These are phyloP conservation scores for Athene noctua DNA, from an alignment of 2,113 vertebrate genomes.

Conservation along the genomic window DNA sequence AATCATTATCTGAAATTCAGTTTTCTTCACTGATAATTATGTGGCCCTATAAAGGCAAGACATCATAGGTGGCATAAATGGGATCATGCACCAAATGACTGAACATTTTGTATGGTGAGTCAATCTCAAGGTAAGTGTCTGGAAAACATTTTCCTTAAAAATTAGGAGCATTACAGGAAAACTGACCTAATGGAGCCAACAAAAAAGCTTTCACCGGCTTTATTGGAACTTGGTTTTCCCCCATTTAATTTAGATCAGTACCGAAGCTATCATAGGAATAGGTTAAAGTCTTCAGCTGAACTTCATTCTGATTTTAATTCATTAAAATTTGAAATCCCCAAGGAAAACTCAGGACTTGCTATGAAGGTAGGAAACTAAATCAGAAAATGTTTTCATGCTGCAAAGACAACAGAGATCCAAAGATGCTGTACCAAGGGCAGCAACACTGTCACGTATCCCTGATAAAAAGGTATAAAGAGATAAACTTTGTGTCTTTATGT, in stretches of 20 bases:
- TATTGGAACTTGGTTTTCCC: not conserved
- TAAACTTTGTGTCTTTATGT: not conserved
- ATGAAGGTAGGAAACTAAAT: not conserved
- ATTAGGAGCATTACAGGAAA: not conserved
- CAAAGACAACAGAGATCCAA: not conserved
- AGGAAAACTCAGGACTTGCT: not conserved
- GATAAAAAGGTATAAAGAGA: not conserved
- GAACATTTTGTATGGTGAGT: not conserved
- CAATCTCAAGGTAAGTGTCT: not conserved
- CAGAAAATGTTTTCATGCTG: not conserved
- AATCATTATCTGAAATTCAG: fast-evolving
- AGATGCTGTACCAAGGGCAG: not conserved
- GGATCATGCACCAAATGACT: not conserved
- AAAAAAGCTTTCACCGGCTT: not conserved
- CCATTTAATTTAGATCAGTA: not conserved
- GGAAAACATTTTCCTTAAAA: not conserved
- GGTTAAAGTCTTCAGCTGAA: not conserved
- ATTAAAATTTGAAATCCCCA: not conserved
- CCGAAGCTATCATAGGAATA: not conserved
- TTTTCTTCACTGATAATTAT: not conserved
- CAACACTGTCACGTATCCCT: fast-evolving
- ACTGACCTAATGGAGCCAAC: not conserved
- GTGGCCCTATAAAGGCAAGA: not conserved
- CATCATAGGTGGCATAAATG: not conserved
- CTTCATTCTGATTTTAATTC: not conserved